Evolutionary conservation across 2,113 vertebrate species (phyloP).

Genomic region (Cebidichthys violaceus): DNA sequence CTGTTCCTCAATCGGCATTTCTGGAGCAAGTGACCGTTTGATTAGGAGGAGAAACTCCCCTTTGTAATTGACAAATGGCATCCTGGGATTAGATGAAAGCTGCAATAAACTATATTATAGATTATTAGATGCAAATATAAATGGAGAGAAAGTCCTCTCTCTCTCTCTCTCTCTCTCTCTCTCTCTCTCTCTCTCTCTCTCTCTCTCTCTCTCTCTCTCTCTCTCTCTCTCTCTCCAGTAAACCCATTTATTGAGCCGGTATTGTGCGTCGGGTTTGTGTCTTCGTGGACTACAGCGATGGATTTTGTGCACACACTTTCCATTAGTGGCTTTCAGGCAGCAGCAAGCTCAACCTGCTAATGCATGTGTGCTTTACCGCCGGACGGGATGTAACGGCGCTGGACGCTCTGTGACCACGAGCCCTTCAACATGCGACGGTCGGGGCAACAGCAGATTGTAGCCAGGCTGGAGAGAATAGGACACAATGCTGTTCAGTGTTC

Average conservation of each 20-base stretch:
- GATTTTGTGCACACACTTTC: slow-evolving; percentile 59
- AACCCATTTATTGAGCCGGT: slow-evolving; percentile 63
- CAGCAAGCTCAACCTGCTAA: slow-evolving; percentile 56
- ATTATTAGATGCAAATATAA: slow-evolving; percentile 35
- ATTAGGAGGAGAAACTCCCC: slow-evolving; percentile 11
- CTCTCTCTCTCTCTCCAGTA: slow-evolving; percentile 18
- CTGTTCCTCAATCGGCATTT: slow-evolving; percentile 24
- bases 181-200: neutral
- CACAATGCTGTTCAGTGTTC: no score
- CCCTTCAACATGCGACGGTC: slow-evolving; percentile 15
- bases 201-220: slow-evolving; percentile 20
- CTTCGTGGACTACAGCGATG: slow-evolving; percentile 40
- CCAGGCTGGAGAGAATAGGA: neutral
- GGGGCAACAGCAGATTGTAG: slow-evolving; percentile 39
- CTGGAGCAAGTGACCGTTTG: slow-evolving; percentile 24
- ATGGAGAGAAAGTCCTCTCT: neutral
- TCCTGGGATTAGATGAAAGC: slow-evolving; percentile 21
- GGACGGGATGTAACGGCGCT: slow-evolving; percentile 44
- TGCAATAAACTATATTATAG: slow-evolving; percentile 12
- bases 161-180: no score
- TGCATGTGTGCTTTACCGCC: slow-evolving; percentile 57
- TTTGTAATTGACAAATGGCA: slow-evolving; percentile 25
- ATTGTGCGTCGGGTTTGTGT: slow-evolving; percentile 39
- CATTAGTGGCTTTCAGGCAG: slow-evolving; percentile 74
- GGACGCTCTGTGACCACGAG: slow-evolving; percentile 28